These are phyloP conservation scores for Chondrilla cf. caribensis DNA, from an alignment of 37 sponge, comb jelly and placozoan species.

Conservation along the genomic window DNA sequence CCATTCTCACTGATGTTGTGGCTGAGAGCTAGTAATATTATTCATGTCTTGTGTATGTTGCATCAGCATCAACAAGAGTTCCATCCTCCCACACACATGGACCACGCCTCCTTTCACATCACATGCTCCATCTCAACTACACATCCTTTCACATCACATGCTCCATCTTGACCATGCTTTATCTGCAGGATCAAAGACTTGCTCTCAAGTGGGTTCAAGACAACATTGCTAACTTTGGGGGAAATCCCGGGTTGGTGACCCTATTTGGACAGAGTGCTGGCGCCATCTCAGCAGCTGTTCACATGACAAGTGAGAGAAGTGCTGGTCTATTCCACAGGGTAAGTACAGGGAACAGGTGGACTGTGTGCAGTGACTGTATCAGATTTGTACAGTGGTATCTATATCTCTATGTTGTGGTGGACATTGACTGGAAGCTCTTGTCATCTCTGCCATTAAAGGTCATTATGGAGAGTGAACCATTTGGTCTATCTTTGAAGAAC, in stretches of 20 bases:
- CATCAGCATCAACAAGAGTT: too few relatives aligned
- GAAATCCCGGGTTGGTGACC: conserved; percentile 67
- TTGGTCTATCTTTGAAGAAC: conserved; percentile 48
- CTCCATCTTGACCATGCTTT: too few relatives aligned
- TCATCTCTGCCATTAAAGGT: conserved; percentile 27
- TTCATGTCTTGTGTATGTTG: too few relatives aligned
- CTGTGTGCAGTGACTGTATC: neutral
- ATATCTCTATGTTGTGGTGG: neutral
- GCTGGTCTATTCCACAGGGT: conserved; percentile 80
- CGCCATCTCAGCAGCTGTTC: conserved; percentile 59
- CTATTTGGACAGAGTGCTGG: conserved; percentile 92
- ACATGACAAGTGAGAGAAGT: conserved; percentile 58
- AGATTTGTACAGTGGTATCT: too few relatives aligned
- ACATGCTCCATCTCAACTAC: too few relatives aligned
- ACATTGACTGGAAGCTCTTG: neutral
- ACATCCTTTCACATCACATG: too few relatives aligned
- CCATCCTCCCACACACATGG: too few relatives aligned
- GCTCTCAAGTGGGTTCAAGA: conserved; percentile 78
- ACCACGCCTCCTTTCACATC: too few relatives aligned
- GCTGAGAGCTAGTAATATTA: too few relatives aligned
- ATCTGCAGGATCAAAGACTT: conserved; percentile 79
- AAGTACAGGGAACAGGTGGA: neutral
- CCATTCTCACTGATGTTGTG: too few relatives aligned
- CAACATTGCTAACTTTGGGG: conserved; percentile 81
- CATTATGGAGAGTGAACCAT: conserved; percentile 78